These are phyloP conservation scores for Sesamia nonagrioides DNA, from an alignment of 1,140 invertebrate genomes.

Conservation along the genomic window DNA sequence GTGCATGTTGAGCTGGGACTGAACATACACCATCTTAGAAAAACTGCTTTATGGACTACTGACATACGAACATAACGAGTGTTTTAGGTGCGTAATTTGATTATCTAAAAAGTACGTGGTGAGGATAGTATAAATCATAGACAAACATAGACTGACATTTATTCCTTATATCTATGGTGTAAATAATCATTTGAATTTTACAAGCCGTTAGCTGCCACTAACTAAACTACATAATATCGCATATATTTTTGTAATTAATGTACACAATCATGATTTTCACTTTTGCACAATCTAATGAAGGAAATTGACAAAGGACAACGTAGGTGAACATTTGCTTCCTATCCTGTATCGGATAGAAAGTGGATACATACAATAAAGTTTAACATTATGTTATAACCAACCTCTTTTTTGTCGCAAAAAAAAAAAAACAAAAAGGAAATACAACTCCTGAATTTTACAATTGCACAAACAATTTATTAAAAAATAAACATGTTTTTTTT, in stretches of 20 bases:
- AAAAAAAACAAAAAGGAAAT: neutral
- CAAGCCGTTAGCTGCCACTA: slow-evolving; percentile 10
- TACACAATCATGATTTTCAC: slow-evolving; percentile 12
- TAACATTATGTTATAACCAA: slow-evolving; percentile 9
- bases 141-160: no score
- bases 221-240: neutral
- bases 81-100: no score
- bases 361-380: slow-evolving; percentile 10
- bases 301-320: slow-evolving; percentile 26
- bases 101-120: no score
- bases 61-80: neutral
- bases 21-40: slow-evolving; percentile 55
- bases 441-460: neutral
- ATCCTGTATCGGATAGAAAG: slow-evolving; percentile 20
- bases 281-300: slow-evolving; percentile 26
- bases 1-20: slow-evolving; percentile 68
- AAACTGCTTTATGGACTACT: no score
- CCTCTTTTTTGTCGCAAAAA: neutral
- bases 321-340: slow-evolving; percentile 4
- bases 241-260: slow-evolving; percentile 4
- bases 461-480: neutral
- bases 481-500: neutral
- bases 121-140: no score
- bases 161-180: no score
- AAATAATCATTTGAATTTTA: neutral